A percentile compares a stretch with the other conserved stretches of the same genome.
Evolutionary conservation across 2,113 vertebrate species (phyloP).

Genomic region (Bostrychus sinensis): DNA sequence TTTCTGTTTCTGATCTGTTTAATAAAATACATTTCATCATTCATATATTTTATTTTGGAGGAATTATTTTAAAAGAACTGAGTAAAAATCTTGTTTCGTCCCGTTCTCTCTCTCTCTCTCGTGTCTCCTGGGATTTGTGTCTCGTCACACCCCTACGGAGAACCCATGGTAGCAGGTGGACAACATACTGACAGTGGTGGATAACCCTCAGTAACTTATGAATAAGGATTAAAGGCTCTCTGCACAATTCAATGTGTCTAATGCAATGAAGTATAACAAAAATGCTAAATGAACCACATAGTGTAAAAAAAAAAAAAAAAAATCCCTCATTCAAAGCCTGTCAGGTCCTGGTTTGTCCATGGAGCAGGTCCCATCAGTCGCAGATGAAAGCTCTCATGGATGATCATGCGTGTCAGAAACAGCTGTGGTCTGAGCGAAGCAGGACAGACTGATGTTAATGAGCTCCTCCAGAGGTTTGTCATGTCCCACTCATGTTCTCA

Average conservation of each 20-base stretch:
- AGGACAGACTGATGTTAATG: constrained; percentile 56
- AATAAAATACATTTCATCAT: too few relatives aligned
- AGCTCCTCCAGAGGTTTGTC: constrained; percentile 49
- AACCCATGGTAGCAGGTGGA: too few relatives aligned
- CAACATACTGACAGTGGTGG: too few relatives aligned
- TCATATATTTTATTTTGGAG: too few relatives aligned
- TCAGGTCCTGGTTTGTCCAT: background rate
- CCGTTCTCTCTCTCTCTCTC: too few relatives aligned
- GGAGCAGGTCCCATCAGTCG: constrained; percentile 24
- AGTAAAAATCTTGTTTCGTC: too few relatives aligned
- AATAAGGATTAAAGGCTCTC: background rate
- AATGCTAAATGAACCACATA: background rate
- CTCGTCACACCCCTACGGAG: too few relatives aligned
- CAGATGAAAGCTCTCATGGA: constrained; percentile 30
- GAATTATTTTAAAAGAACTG: too few relatives aligned
- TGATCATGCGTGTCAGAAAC: constrained; percentile 28
- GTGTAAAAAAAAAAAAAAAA: background rate
- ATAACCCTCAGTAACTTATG: background rate
- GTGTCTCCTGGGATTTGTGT: too few relatives aligned
- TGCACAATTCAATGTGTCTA: background rate
- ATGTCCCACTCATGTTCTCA: constrained; percentile 30
- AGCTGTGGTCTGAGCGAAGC: constrained; percentile 42
- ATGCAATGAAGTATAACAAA: background rate
- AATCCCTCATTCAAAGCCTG: background rate
- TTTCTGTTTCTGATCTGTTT: too few relatives aligned